These are phyloP conservation scores for Platysteira castanea DNA, from an alignment of 2,113 vertebrate genomes.

Conservation along the genomic window DNA sequence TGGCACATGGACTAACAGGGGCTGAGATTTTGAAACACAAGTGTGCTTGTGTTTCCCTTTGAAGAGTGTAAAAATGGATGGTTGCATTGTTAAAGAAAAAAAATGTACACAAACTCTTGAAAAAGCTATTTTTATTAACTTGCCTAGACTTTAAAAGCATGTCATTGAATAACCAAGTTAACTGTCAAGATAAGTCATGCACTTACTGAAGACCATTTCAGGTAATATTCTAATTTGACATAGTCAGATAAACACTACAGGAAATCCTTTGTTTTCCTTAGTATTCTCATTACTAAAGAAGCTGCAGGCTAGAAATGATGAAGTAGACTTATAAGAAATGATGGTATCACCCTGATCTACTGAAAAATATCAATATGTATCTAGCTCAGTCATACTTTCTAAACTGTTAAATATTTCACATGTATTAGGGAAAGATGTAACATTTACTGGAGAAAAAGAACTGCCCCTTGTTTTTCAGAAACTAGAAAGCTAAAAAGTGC, in stretches of 20 bases:
- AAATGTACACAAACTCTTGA: neutral
- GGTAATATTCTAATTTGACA: neutral
- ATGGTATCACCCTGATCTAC: neutral
- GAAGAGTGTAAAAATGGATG: neutral
- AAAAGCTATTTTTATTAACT: neutral
- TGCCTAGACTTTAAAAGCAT: neutral
- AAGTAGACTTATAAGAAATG: neutral
- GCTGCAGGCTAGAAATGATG: neutral
- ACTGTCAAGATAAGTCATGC: neutral
- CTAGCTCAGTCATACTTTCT: neutral
- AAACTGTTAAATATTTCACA: neutral
- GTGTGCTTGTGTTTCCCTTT: neutral
- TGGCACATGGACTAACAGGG: neutral
- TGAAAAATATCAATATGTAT: neutral
- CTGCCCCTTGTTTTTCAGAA: neutral
- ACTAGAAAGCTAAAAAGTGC: neutral
- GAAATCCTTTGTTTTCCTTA: neutral
- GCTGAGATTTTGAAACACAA: neutral
- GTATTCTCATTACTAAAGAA: neutral
- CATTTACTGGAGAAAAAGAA: neutral
- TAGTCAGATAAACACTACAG: neutral
- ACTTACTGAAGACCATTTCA: neutral
- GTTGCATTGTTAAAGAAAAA: neutral
- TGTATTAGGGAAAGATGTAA: neutral
- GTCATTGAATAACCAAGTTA: neutral